Evolutionary conservation across 2,797 vertebrate genomes (phyloP).

Genomic region (Myotis findleyi): DNA sequence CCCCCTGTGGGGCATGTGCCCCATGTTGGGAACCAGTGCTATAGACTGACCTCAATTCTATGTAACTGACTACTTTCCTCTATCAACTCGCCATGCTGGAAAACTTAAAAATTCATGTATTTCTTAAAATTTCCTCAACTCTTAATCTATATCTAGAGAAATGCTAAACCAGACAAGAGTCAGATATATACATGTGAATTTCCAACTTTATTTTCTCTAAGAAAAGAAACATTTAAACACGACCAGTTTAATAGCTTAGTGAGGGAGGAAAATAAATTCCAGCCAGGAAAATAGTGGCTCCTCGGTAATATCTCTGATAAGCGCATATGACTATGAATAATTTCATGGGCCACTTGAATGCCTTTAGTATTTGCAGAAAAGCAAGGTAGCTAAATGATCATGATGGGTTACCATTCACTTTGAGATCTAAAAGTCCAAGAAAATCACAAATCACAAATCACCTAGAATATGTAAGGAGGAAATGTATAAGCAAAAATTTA

Average conservation of each 20-base stretch:
- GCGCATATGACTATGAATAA: not conserved
- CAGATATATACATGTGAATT: not conserved
- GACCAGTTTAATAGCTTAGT: slow-evolving; percentile 34
- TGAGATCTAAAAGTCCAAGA: not conserved
- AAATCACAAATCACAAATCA: not conserved
- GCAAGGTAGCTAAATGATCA: not conserved
- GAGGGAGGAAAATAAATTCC: slow-evolving; percentile 17
- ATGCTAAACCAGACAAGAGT: not conserved
- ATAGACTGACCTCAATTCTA: not conserved
- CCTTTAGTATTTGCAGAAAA: slow-evolving; percentile 8
- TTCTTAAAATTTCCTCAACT: not conserved
- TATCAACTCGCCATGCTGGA: not conserved
- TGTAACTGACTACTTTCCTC: not conserved
- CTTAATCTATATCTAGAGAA: not conserved
- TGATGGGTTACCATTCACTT: not conserved
- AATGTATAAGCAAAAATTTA: not conserved
- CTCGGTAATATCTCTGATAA: not conserved
- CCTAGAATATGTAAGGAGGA: not conserved
- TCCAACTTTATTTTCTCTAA: slow-evolving; percentile 31
- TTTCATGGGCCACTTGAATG: not conserved
- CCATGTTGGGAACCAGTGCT: no score
- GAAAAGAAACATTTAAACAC: not conserved
- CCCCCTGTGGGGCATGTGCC: no score
- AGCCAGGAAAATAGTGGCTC: not conserved
- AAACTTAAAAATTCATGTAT: not conserved